phyloP scores from a whole-genome alignment of 2,888 invertebrate genomes.

The Eupithecia centaureata region DNA sequence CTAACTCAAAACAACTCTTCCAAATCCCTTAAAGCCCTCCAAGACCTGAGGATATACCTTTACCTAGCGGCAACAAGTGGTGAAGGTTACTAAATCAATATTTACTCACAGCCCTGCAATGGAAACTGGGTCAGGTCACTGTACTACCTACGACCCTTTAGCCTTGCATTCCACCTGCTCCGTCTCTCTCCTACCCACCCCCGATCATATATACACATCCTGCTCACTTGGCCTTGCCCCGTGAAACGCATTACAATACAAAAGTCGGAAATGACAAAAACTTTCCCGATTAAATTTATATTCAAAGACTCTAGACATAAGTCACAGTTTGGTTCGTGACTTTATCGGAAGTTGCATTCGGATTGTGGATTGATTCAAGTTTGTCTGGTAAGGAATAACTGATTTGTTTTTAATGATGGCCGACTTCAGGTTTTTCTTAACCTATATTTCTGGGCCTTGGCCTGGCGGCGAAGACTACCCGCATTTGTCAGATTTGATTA shows the following conservation, averaged over 20 bases:
- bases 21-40: slow-evolving; percentile 38
- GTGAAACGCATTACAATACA: slow-evolving; percentile 69
- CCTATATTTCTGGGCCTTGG: slow-evolving; percentile 68
- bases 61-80: slow-evolving; percentile 72
- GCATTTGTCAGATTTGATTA: slow-evolving; percentile 41
- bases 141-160: slow-evolving; percentile 77
- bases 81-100: slow-evolving; percentile 77
- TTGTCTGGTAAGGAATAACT: slow-evolving; percentile 56
- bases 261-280: slow-evolving; percentile 71
- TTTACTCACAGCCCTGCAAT: slow-evolving; percentile 76
- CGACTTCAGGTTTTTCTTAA: slow-evolving; percentile 61
- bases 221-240: slow-evolving; percentile 71
- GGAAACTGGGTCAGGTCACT: slow-evolving; percentile 79
- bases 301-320: slow-evolving; percentile 52
- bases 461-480: slow-evolving; percentile 46
- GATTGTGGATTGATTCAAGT: slow-evolving; percentile 63
- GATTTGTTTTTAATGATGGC: slow-evolving; percentile 71
- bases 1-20: slow-evolving; percentile 40
- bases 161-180: slow-evolving; percentile 72
- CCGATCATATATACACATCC: slow-evolving; percentile 51
- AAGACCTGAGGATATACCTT: slow-evolving; percentile 32
- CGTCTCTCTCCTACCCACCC: slow-evolving; percentile 53
- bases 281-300: slow-evolving; percentile 64
- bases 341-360: slow-evolving; percentile 57
- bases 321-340: slow-evolving; percentile 46